A percentile compares a stretch with the other conserved stretches of the same genome.
Conservation (phyloP, 2,113 vertebrate species). For the Percina caprodes region DNA sequence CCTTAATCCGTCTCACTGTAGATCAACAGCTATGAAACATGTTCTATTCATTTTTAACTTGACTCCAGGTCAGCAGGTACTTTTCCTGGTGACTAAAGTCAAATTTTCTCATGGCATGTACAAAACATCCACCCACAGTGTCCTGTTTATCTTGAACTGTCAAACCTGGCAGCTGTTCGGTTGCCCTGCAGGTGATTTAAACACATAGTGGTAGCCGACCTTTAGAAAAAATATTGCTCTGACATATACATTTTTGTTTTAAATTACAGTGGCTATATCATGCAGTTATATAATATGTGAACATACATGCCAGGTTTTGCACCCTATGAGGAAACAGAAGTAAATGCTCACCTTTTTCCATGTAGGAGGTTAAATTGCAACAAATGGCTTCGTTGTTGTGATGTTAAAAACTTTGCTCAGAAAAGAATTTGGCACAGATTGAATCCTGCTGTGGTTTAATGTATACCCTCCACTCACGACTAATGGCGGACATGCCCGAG, state of each 20-base stretch:
- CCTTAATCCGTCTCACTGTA: background rate
- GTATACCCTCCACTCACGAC: background rate
- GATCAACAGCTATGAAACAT: background rate
- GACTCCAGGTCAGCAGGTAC: background rate
- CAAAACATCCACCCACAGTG: background rate
- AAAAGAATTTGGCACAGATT: background rate
- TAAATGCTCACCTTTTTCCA: slow-evolving; percentile 36
- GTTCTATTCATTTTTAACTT: background rate
- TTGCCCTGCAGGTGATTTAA: background rate
- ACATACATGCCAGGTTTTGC: background rate
- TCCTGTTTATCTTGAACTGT: background rate
- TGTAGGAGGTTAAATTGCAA: background rate
- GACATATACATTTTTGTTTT: background rate
- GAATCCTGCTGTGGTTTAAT: background rate
- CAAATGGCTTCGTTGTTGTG: background rate
- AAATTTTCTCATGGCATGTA: background rate
- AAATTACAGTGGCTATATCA: background rate
- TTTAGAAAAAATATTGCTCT: background rate
- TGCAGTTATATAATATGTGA: background rate
- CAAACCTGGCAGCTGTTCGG: slow-evolving; percentile 4
- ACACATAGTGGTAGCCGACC: background rate
- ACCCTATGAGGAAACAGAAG: background rate
- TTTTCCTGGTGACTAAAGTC: background rate
- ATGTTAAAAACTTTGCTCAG: background rate
- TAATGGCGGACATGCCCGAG: background rate